phyloP scores from a whole-genome alignment of 2,797 vertebrate genomes.

The Cyclura pinguis region DNA sequence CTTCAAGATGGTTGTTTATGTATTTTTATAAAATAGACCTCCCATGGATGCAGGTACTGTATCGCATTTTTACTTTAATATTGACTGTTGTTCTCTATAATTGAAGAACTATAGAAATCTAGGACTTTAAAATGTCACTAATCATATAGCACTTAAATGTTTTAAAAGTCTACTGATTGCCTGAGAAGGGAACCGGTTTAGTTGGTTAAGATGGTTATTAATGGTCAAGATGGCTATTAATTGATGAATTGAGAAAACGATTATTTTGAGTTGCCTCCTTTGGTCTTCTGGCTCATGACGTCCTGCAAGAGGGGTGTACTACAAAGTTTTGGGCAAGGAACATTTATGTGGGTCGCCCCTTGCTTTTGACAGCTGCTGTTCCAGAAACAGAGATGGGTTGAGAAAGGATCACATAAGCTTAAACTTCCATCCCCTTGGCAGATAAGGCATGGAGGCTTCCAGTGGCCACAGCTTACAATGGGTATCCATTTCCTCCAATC shows the following conservation, averaged over 20 bases:
- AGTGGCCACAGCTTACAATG: not conserved
- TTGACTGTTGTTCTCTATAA: not conserved
- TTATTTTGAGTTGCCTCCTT: not conserved
- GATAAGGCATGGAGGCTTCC: not conserved
- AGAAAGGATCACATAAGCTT: too few relatives aligned
- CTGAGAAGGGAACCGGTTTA: not conserved
- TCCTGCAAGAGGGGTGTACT: not conserved
- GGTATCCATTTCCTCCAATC: not conserved
- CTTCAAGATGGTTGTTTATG: not conserved
- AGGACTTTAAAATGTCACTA: not conserved
- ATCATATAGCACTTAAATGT: not conserved
- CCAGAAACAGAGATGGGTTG: too few relatives aligned
- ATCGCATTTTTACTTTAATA: not conserved
- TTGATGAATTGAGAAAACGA: not conserved
- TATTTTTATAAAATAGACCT: not conserved
- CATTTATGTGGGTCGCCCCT: not conserved
- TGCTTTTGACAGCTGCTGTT: not conserved
- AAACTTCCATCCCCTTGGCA: not conserved
- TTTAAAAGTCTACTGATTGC: not conserved
- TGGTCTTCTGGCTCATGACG: not conserved
- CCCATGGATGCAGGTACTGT: not conserved
- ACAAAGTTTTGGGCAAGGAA: not conserved
- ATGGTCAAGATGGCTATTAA: too few relatives aligned
- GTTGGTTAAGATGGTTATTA: not conserved
- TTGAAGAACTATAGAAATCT: not conserved